Evolutionary conservation across 2,888 invertebrate genomes (phyloP), one percentile per base, ranked within the genome.

Genomic region (Leptogaster cylindrica): DNA sequence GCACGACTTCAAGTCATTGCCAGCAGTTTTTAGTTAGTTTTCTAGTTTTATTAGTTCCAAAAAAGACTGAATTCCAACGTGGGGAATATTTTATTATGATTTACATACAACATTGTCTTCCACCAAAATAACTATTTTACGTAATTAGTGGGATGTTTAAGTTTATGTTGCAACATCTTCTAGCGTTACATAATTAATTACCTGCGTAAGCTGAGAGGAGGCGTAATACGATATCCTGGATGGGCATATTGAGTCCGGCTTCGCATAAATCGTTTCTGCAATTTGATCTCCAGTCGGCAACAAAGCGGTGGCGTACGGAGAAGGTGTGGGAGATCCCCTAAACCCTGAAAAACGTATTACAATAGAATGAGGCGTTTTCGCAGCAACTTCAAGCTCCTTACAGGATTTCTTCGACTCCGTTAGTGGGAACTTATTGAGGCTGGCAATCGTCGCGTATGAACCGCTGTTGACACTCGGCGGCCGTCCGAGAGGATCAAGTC

Each of bases 381-480:
- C n/a, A n/a, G n/a, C n/a, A n/a, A n/a, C n/a, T n/a, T n/a, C n/a
- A n/a, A n/a, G n/a, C n/a, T 77, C 76, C 75, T 79, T 78, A 75
- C 80, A 80, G 18, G 79, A 78, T 72, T 79, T 80, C 72, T 80
- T 80, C 36, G 76, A 73, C 65, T 80, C 80, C 61, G 74, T 83
- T 71, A 85, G 83, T 23, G 89, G 88, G 73, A 88, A 87, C 78
- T 90, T 90, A 77, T 91, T 91, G 74, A 91, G 84, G 78, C 91
- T 91, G 68, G 91, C 91, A 73, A 92, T 92, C 44, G 92, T 92
- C 44, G 92, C 92, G 76, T 92, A 92, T 73, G 91, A 91, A 70
- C 90, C 91, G 66, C 89, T 90, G 73, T 86, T 87, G 23, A 88
- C 89, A 77, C 90, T 90, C 65, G 90, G 89, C 55, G 90, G 89